Evolutionary conservation across 2,888 invertebrate genomes (phyloP).

Genomic region (Junonia oenone): DNA sequence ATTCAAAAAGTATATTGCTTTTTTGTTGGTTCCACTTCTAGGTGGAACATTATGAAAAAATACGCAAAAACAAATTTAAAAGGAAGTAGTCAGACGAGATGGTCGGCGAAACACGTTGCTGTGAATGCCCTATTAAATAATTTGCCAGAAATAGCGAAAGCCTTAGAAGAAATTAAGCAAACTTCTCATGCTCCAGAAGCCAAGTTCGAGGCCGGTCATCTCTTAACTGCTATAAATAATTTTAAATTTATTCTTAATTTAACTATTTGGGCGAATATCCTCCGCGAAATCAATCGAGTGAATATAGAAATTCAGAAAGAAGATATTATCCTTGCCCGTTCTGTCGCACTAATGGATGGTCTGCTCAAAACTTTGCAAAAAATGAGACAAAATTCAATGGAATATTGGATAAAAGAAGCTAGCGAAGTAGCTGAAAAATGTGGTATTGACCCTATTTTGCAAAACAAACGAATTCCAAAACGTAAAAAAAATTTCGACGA

Average conservation of each 20-base stretch:
- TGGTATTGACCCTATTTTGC: conserved; percentile 26
- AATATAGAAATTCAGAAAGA: conserved; percentile 25
- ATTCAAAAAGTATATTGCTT: conserved; percentile 33
- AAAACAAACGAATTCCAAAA: conserved; percentile 23
- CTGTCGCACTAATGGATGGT: conserved; percentile 25
- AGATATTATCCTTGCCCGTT: conserved; percentile 27
- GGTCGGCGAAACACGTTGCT: conserved; percentile 30
- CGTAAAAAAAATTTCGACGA: conserved; percentile 31
- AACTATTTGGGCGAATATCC: conserved; percentile 31
- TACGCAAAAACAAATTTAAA: conserved; percentile 26
- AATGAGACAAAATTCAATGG: conserved; percentile 30
- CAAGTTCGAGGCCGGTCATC: conserved; percentile 27
- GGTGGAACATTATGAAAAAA: conserved; percentile 33
- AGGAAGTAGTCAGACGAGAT: conserved; percentile 30
- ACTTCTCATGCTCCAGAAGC: conserved; percentile 29
- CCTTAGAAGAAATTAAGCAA: conserved; percentile 26
- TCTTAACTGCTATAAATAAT: conserved; percentile 27
- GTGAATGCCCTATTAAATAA: conserved; percentile 31
- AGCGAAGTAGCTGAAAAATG: conserved; percentile 26
- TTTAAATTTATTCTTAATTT: conserved; percentile 30
- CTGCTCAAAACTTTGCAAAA: conserved; percentile 29
- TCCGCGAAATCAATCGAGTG: conserved; percentile 29
- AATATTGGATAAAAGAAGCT: conserved; percentile 31
- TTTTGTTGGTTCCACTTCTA: conserved; percentile 31
- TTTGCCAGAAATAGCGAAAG: conserved; percentile 24